Conservation (phyloP, 2,113 vertebrate genomes). For the Forbesichthys agassizii region DNA sequence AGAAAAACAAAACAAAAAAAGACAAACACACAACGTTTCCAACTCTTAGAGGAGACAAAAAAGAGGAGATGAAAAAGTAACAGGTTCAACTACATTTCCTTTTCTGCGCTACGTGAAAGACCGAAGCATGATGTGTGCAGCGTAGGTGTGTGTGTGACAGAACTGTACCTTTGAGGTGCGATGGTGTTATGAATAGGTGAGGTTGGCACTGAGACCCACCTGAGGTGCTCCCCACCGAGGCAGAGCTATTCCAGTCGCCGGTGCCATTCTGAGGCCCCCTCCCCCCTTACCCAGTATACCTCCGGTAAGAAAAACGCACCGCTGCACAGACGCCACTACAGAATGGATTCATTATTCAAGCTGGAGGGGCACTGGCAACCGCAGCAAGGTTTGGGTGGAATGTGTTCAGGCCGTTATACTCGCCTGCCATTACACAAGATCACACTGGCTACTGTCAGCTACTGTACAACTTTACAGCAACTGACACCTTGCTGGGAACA, state of each 20-base stretch:
- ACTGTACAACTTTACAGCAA: conserved; percentile 32
- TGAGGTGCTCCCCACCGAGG: conserved; percentile 55
- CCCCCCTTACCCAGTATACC: conserved; percentile 47
- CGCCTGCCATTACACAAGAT: conserved; percentile 37
- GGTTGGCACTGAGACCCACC: conserved; percentile 62
- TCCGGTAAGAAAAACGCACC: conserved; percentile 66
- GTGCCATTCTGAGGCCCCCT: conserved; percentile 38
- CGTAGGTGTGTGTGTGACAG: conserved; percentile 12
- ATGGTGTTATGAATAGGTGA: conserved; percentile 45
- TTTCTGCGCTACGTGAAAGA: conserved; percentile 26
- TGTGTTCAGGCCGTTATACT: conserved; percentile 44
- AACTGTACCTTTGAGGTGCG: conserved; percentile 34
- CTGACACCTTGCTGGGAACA: conserved; percentile 15
- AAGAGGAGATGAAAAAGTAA: conserved; percentile 16
- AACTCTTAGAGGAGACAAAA: conserved; percentile 16
- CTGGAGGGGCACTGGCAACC: conserved; percentile 52
- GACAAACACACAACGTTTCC: no score
- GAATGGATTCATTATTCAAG: conserved; percentile 79
- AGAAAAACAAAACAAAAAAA: conserved; percentile 34
- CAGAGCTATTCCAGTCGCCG: conserved; percentile 66
- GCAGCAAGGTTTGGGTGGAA: conserved; percentile 8
- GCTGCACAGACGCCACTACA: conserved; percentile 67
- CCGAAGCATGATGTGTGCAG: conserved; percentile 9
- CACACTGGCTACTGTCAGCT: conserved; percentile 8
- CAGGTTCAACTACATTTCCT: conserved; percentile 25